phyloP scores from a whole-genome alignment of 2,888 invertebrate genomes.

The Parelbella ahira region DNA sequence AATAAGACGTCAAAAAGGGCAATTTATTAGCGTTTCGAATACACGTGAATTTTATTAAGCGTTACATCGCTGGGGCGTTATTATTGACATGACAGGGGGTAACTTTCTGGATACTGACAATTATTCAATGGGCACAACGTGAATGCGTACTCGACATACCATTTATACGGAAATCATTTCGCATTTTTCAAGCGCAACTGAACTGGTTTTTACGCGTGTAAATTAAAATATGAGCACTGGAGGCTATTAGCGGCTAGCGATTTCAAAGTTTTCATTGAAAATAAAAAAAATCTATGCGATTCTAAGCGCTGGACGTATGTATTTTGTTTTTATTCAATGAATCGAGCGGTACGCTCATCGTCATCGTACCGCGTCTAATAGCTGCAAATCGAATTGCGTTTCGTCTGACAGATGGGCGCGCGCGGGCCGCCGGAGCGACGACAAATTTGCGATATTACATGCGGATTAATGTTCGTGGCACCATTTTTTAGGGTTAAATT shows the following conservation, averaged over 20 bases:
- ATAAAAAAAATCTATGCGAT: constrained; percentile 13
- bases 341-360: constrained; percentile 41
- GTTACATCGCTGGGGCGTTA: constrained; percentile 64
- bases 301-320: constrained; percentile 16
- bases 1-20: constrained; percentile 76
- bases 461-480: constrained; percentile 77
- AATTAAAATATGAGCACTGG: constrained; percentile 15
- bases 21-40: constrained; percentile 61
- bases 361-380: constrained; percentile 54
- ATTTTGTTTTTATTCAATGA: constrained; percentile 45
- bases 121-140: constrained; percentile 21
- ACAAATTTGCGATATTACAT: constrained; percentile 80
- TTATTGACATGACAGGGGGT: constrained; percentile 43
- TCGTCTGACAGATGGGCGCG: constrained; percentile 65
- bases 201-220: constrained; percentile 7
- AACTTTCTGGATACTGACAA: constrained; percentile 43
- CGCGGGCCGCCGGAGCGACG: constrained; percentile 61
- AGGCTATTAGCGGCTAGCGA: constrained; percentile 15
- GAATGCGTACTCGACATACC: constrained; percentile 18
- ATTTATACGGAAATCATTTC: constrained; percentile 10
- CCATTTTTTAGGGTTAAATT: constrained; percentile 80
- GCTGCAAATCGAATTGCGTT: constrained; percentile 67
- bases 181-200: constrained; percentile 16
- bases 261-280: constrained; percentile 16
- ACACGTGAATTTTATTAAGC: constrained; percentile 70